A percentile compares a stretch with the other conserved stretches of the same genome.
phyloP scores from a whole-genome alignment of 2,797 vertebrate genomes.

The Sebastes minor region DNA sequence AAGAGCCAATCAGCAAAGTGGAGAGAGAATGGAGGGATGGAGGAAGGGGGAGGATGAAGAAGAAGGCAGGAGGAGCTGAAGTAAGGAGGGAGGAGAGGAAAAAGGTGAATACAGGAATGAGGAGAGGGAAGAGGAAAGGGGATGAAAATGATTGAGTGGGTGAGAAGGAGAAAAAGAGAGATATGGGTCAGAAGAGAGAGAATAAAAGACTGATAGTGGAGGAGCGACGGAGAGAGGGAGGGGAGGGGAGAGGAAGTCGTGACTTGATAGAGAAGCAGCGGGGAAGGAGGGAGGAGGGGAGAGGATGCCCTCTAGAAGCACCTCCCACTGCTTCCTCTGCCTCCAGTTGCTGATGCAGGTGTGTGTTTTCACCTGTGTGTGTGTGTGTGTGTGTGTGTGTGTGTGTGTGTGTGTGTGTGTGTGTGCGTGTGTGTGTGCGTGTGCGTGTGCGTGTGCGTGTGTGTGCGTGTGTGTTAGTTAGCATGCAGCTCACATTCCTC shows the following conservation, averaged over 20 bases:
- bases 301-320: conserved; percentile 58
- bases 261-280: conserved; percentile 38
- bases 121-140: background rate
- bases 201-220: conserved; percentile 4
- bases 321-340: conserved; percentile 47
- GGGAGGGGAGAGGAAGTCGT: conserved; percentile 18
- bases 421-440: conserved; percentile 16
- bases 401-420: conserved; percentile 8
- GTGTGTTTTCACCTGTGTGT: conserved; percentile 58
- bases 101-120: background rate
- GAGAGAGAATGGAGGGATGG: background rate
- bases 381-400: conserved; percentile 61
- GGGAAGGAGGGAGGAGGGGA: background rate
- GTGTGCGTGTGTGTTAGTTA: conserved; percentile 48
- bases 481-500: conserved; percentile 72
- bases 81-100: background rate
- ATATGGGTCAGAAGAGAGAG: conserved; percentile 30
- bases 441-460: conserved; percentile 66
- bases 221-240: background rate
- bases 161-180: background rate
- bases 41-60: background rate
- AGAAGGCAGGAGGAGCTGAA: background rate
- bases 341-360: conserved; percentile 59
- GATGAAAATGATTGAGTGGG: background rate
- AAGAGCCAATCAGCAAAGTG: conserved; percentile 43